Base-by-base conservation (phyloP, 2,888 invertebrate genomes). In the Thereva nobilitata region DNA sequence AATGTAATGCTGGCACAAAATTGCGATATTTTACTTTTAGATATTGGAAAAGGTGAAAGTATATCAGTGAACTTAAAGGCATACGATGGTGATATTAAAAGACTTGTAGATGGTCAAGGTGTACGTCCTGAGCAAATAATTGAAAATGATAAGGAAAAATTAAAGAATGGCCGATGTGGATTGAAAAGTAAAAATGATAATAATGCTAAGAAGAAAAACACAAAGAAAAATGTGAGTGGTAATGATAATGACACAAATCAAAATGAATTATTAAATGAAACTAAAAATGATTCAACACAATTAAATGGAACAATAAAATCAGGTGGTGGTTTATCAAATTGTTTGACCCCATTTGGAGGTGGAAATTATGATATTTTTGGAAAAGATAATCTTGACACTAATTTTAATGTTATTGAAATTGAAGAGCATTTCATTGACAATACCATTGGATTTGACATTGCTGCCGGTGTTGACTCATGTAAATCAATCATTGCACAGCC, bases 1-100 rank as follows among this genome's bases (percentile, higher is more conserved):
- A 90, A 91, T 75, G 87, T 92, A 2, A 86, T 91, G 86, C 82
- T 92, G 12, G 90, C 90, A 4, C 88, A 90, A 74, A 88, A 89
- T 76, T 87, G 87, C 63, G 90, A 91, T 76, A 89, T 88, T 69
- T 87, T 91, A 70, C 80, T 91, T 23, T 84, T 92, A 10, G 87
- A 89, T 80, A 82, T 89, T 72, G 89, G 87, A 76, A 87, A 89
- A 73, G 90, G 89, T 12, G 87, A 87, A 68, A 89, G 88, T 80
- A 86, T 91, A n/a, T 88, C 90, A 0, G 84, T 91, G 75, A 89
- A 89, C 71, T 85, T 89, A 71, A 84, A 83, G 72, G 86, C 87
- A 71, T 82, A 87, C 71, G 49, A 56, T 40, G 80, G 83, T 4
- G 83, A 84, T 71, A 40, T 49, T 5, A 71, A 74, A 4, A 83